Evolutionary conservation across 2,797 vertebrate species (phyloP).

Genomic region (Pteronotus mesoamericanus): DNA sequence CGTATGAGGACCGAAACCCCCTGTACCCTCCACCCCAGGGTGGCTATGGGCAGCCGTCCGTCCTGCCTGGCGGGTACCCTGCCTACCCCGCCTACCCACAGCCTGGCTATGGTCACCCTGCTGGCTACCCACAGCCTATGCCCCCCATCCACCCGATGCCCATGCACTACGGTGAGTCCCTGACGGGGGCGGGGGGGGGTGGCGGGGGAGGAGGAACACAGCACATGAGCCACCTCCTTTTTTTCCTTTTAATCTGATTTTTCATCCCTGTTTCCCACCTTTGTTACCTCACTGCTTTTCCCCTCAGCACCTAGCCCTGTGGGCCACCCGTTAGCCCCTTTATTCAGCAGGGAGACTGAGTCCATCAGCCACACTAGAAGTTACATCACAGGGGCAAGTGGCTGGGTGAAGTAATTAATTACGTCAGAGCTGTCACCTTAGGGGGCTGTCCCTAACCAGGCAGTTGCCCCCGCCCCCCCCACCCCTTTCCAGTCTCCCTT

Average conservation of each 20-base stretch:
- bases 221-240: not conserved
- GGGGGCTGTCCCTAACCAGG: not conserved
- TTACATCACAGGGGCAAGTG: not conserved
- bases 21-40: slow-evolving; percentile 78
- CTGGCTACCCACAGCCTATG: slow-evolving; percentile 78
- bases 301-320: not conserved
- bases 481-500: not conserved
- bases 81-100: slow-evolving; percentile 82
- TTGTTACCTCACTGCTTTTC: not conserved
- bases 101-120: slow-evolving; percentile 76
- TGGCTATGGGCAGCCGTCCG: slow-evolving; percentile 69
- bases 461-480: not conserved
- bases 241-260: not conserved
- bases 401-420: not conserved
- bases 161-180: slow-evolving; percentile 80
- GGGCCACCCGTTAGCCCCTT: not conserved
- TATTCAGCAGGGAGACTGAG: not conserved
- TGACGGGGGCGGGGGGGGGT: not conserved
- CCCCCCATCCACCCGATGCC: slow-evolving; percentile 80
- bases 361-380: not conserved
- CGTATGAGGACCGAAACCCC: slow-evolving; percentile 88
- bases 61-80: slow-evolving; percentile 70
- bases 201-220: not conserved
- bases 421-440: not conserved
- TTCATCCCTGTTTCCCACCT: not conserved